Conservation (phyloP, 2,113 vertebrate genomes). For the Mustelus asterias region DNA sequence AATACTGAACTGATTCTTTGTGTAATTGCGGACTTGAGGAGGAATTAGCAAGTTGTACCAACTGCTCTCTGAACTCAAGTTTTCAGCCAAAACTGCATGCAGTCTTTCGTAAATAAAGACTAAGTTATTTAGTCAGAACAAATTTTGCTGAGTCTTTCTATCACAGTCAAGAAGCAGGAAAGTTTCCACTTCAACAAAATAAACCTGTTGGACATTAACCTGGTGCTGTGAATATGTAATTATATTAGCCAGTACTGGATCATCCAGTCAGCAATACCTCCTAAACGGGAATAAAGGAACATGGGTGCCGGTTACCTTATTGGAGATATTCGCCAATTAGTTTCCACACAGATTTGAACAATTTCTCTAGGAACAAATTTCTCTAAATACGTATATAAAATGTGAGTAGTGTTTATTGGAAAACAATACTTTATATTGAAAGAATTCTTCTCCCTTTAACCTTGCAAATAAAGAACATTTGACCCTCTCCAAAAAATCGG, state of each 20-base stretch:
- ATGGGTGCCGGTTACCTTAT: not conserved
- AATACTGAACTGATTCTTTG: too few relatives aligned
- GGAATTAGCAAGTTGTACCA: too few relatives aligned
- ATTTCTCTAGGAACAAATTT: not conserved
- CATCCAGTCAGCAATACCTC: not conserved
- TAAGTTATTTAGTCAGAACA: too few relatives aligned
- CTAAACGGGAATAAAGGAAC: slow-evolving; percentile 6
- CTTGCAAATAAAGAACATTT: not conserved
- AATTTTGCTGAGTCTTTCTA: too few relatives aligned
- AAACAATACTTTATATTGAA: not conserved
- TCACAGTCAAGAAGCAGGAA: too few relatives aligned
- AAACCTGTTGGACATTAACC: too few relatives aligned
- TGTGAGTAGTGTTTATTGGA: not conserved
- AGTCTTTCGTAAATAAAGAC: too few relatives aligned
- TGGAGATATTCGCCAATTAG: not conserved
- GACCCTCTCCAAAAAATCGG: not conserved
- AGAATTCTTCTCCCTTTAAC: not conserved
- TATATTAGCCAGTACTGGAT: not conserved
- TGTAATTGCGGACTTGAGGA: too few relatives aligned
- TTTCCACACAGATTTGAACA: not conserved
- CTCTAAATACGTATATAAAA: not conserved
- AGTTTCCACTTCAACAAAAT: too few relatives aligned
- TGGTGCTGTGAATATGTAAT: too few relatives aligned
- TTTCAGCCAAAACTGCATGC: too few relatives aligned
- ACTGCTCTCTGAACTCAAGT: too few relatives aligned